Base-by-base conservation (phyloP, 2,113 vertebrate species). In the Thomomys bottae region DNA sequence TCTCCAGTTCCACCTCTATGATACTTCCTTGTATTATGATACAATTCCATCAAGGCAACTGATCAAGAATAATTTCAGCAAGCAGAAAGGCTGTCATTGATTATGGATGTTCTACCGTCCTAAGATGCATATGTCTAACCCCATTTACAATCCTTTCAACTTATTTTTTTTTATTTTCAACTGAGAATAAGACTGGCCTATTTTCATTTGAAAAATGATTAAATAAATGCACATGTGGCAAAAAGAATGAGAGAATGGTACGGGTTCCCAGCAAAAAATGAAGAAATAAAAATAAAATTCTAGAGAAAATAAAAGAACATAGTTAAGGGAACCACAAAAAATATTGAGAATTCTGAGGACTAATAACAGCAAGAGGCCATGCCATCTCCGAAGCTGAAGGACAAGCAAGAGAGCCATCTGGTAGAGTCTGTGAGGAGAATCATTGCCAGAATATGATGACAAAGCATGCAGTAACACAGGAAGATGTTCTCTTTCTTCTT, bases 281-380 rank as follows among this genome's bases (percentile, higher is more conserved):
- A 54, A 54, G 49, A 54, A 54, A 49, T 3, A 87, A 2, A 4
- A 20, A 36, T 84, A 21, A 15, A 26, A 80, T 82, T 85, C 70
- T 85, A 70, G 93, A 78, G 38, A 93, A 77, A 76, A 76, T 64
- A 36, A 81, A 63, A 49, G n/a, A 86, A 34, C 3, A 67, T 23
- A 34, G 24, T 32, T 94, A 82, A 54, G 2, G 18, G n/a, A 84
- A 70, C 77, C 28, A 78, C 28, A 93, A 84, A 84, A 36, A 6
- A n/a, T 68, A 61, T 28, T 45, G 26, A 76, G 15, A 2, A 3
- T 68, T 36, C 63, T 45, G 6, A 5, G 2, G 28, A 84, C 1
- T 83, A 76, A 45, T 45, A 88, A 45, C 14, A 68, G 4, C 14
- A 76, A 57, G 45, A 87, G 38, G 10, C 2, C 64, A 64, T 6